A percentile compares a stretch with the other conserved stretches of the same genome.
Evolutionary conservation across 2,113 vertebrate species (phyloP).

Genomic region (Psittacula cyanocephala): DNA sequence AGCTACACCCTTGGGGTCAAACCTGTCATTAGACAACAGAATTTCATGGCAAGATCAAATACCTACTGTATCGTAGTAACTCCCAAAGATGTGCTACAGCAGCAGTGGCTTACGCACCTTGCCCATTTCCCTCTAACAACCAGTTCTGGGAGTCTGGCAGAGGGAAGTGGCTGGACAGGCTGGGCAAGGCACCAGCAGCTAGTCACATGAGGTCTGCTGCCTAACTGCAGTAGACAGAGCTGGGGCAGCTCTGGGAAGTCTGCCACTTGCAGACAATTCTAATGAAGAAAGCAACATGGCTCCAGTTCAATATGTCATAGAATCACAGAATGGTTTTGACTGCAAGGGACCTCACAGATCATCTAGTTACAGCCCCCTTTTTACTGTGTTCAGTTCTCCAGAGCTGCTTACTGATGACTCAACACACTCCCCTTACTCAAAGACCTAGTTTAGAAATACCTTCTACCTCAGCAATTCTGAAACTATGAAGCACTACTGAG

Average conservation of each 20-base stretch:
- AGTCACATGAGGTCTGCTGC: slow-evolving; percentile 22
- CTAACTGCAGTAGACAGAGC: not conserved
- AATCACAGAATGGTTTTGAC: not conserved
- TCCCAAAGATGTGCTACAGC: not conserved
- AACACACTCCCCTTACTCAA: not conserved
- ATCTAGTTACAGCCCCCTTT: not conserved
- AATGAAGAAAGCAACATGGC: slow-evolving; percentile 2
- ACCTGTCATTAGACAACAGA: not conserved
- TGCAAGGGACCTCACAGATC: not conserved
- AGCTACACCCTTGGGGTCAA: not conserved
- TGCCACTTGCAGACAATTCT: not conserved
- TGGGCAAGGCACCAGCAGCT: slow-evolving; percentile 27
- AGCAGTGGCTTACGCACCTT: not conserved
- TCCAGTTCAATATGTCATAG: not conserved
- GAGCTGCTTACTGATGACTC: not conserved
- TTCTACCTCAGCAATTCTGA: not conserved
- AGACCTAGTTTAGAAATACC: not conserved
- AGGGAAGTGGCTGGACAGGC: slow-evolving; percentile 17
- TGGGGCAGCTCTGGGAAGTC: slow-evolving; percentile 22
- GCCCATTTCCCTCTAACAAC: not conserved
- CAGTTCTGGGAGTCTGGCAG: not conserved
- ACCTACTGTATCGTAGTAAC: not conserved
- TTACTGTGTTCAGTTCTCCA: not conserved
- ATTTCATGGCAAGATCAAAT: not conserved
- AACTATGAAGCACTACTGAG: not conserved